Percentiles rank a stretch among this genome's conserved stretches.
Evolutionary conservation across 2,113 vertebrate species (phyloP).

Genomic region (Nettapus auritus): DNA sequence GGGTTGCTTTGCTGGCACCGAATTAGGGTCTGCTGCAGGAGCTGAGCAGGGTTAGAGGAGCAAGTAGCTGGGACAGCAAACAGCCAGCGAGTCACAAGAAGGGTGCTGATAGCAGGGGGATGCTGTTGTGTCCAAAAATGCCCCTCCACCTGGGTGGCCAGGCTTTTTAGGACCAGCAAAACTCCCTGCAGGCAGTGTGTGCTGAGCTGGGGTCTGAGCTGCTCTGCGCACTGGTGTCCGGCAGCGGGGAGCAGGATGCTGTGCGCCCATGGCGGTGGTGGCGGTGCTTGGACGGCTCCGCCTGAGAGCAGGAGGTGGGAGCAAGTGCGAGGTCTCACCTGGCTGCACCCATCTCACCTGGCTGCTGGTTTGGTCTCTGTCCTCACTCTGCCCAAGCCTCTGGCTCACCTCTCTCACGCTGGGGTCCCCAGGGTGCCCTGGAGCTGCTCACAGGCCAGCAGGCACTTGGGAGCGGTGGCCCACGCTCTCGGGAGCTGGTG

Average conservation of each 20-base stretch:
- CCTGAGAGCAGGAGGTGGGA: not conserved
- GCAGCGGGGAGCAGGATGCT: not conserved
- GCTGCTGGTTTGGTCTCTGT: not conserved
- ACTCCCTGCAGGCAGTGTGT: no score
- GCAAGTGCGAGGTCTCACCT: not conserved
- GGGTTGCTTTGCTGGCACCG: not conserved
- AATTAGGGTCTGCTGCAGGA: not conserved
- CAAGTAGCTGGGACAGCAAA: not conserved
- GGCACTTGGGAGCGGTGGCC: not conserved
- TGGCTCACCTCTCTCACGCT: not conserved
- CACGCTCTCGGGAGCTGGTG: not conserved
- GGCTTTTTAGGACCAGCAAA: not conserved
- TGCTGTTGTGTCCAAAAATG: not conserved
- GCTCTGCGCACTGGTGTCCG: fast-evolving
- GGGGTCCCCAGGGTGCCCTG: not conserved
- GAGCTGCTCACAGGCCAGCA: not conserved
- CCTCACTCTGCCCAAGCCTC: not conserved
- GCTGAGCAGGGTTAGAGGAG: not conserved
- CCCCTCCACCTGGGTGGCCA: fast-evolving
- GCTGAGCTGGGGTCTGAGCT: not conserved
- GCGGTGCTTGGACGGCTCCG: not conserved
- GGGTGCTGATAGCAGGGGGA: not conserved
- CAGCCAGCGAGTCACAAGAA: not conserved
- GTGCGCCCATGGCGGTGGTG: not conserved
- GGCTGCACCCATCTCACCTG: slow-evolving; percentile 25